A percentile compares a stretch with the other conserved stretches of the same genome.
phyloP scores from a whole-genome alignment of 2,888 invertebrate species.

The Hetaerina titia region DNA sequence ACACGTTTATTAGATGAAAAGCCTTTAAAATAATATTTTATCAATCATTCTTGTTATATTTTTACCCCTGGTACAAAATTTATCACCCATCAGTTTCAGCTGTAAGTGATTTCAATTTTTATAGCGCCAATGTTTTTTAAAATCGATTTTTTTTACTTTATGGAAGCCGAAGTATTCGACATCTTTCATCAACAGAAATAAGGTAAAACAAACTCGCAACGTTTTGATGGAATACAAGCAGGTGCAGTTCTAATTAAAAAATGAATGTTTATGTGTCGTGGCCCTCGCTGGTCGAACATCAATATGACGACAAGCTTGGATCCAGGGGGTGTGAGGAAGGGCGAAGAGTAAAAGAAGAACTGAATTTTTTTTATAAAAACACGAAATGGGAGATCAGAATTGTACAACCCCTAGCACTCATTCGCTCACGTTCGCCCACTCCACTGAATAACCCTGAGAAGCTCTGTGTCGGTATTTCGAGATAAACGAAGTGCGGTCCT shows the following conservation, averaged over 20 bases:
- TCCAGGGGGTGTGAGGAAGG: not conserved
- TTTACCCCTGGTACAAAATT: too few species aligned
- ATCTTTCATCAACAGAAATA: not conserved
- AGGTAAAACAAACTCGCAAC: not conserved
- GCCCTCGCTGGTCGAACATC: not conserved
- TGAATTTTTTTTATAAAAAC: not conserved
- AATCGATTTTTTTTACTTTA: not conserved
- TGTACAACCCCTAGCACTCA: not conserved
- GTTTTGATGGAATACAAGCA: not conserved
- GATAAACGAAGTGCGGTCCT: not conserved
- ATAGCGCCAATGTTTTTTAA: too few species aligned
- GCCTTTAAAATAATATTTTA: too few species aligned
- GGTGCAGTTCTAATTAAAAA: not conserved
- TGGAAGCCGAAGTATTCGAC: not conserved
- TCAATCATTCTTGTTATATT: too few species aligned
- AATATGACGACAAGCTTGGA: not conserved
- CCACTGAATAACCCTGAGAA: too few species aligned
- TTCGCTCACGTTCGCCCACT: not conserved
- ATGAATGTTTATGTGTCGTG: not conserved
- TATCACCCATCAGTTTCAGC: too few species aligned
- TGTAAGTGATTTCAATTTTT: too few species aligned
- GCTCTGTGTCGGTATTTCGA: not conserved
- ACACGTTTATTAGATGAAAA: too few species aligned
- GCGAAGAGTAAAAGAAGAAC: not conserved
- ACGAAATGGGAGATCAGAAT: not conserved